Percentiles rank a stretch among this genome's conserved stretches.
These are phyloP conservation scores for Anticlea derivata DNA, from an alignment of 2,888 invertebrate genomes.

Conservation along the genomic window DNA sequence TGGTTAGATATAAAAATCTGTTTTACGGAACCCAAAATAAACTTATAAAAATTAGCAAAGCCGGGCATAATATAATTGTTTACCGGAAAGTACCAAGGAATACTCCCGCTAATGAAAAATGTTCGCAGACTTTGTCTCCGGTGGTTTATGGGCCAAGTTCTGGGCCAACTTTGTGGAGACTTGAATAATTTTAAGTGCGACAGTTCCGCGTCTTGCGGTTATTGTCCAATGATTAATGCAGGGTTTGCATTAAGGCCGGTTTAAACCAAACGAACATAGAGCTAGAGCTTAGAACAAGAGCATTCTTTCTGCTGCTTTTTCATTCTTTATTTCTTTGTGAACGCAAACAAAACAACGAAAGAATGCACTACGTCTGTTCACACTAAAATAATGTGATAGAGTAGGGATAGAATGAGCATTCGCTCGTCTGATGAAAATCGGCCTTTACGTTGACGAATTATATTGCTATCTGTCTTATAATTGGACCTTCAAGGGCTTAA, in stretches of 20 bases:
- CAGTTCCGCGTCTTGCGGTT: conserved; percentile 73
- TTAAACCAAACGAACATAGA: too few species aligned
- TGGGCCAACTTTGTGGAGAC: conserved; percentile 39
- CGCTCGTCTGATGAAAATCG: too few species aligned
- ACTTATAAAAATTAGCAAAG: conserved; percentile 50
- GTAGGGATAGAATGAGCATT: too few species aligned
- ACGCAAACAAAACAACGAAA: too few species aligned
- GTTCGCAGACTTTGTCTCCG: conserved; percentile 68
- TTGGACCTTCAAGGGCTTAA: conserved; percentile 8
- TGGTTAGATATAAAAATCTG: too few species aligned
- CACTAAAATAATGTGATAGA: too few species aligned
- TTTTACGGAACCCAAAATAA: neutral
- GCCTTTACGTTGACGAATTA: conserved; percentile 15
- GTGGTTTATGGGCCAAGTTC: conserved; percentile 73
- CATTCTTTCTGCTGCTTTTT: too few species aligned
- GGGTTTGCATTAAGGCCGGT: conserved; percentile 49
- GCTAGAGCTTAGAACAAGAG: too few species aligned
- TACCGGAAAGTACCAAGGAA: conserved; percentile 47
- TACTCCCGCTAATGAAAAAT: conserved; percentile 71
- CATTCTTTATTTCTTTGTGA: too few species aligned
- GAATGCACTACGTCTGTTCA: too few species aligned
- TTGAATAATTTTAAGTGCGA: conserved; percentile 78
- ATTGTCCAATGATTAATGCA: conserved; percentile 72
- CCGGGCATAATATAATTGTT: conserved; percentile 72
- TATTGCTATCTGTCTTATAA: conserved; percentile 12